These are phyloP conservation scores for Eristalinus sepulchralis DNA, from an alignment of 2,888 invertebrate genomes.

Conservation along the genomic window DNA sequence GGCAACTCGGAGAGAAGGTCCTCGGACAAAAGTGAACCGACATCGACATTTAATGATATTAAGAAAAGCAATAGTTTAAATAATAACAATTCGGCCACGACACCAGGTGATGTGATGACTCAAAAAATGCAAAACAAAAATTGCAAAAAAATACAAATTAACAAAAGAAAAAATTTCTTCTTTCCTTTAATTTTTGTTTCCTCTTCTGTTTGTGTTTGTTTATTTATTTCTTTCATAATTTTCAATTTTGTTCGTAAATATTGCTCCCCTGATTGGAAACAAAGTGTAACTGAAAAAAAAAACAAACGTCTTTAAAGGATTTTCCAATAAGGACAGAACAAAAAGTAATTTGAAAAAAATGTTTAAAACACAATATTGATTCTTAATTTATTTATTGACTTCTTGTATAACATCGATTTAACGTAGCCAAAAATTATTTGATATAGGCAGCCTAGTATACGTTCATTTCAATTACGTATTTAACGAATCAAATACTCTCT, in stretches of 20 bases:
- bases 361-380: too few relatives aligned
- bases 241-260: too few relatives aligned
- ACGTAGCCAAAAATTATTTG: too few relatives aligned
- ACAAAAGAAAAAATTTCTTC: constrained; percentile 24
- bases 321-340: background rate
- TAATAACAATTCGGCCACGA: constrained; percentile 81
- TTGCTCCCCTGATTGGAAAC: constrained; percentile 30
- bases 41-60: constrained; percentile 80
- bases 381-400: too few relatives aligned
- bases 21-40: constrained; percentile 81
- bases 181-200: constrained; percentile 31
- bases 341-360: too few relatives aligned
- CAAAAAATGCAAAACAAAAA: constrained; percentile 30
- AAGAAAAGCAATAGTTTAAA: constrained; percentile 81
- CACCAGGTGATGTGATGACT: constrained; percentile 78
- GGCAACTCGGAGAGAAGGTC: constrained; percentile 81
- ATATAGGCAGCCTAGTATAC: too few relatives aligned
- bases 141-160: constrained; percentile 10
- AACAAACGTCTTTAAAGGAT: background rate
- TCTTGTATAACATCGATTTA: too few relatives aligned
- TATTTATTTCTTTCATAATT: too few relatives aligned
- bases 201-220: background rate
- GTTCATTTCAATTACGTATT: too few relatives aligned
- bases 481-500: too few relatives aligned
- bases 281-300: constrained; percentile 32